These are phyloP conservation scores for Lanius ludovicianus DNA, from an alignment of 2,113 vertebrate species.

Conservation along the genomic window DNA sequence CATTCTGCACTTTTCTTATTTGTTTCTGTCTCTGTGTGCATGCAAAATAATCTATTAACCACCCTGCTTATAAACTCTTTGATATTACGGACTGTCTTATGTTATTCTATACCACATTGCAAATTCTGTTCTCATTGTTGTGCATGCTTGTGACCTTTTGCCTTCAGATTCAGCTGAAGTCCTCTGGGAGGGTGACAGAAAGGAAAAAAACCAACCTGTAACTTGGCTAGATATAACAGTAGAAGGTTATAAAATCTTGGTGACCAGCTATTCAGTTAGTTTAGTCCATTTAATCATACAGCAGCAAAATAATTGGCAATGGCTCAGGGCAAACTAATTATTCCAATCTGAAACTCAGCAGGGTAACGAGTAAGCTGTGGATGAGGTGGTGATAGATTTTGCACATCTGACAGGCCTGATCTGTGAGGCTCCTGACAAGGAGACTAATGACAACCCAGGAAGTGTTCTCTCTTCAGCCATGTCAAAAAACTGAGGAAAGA, in stretches of 20 bases:
- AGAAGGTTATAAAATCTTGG: slow-evolving; percentile 13
- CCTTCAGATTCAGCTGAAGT: background rate
- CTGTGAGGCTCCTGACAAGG: background rate
- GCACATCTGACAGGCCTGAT: background rate
- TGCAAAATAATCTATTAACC: background rate
- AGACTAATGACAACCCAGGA: background rate
- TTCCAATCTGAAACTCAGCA: slow-evolving; percentile 9
- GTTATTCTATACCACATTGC: background rate
- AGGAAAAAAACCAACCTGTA: background rate
- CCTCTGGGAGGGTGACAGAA: background rate
- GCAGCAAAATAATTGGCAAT: slow-evolving; percentile 43
- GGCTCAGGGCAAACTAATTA: slow-evolving; percentile 38
- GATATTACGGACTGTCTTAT: background rate
- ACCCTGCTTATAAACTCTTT: background rate
- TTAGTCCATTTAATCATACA: slow-evolving; percentile 34
- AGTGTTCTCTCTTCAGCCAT: background rate
- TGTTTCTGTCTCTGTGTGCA: background rate
- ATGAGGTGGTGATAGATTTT: slow-evolving; percentile 24
- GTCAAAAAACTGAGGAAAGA: background rate
- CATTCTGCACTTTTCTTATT: background rate
- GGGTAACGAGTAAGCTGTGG: background rate
- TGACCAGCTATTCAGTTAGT: slow-evolving; percentile 14
- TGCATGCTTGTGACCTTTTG: background rate
- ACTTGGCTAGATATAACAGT: background rate
- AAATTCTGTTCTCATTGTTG: background rate